Conservation (phyloP, 2,888 invertebrate species). For the Apamea monoglypha region DNA sequence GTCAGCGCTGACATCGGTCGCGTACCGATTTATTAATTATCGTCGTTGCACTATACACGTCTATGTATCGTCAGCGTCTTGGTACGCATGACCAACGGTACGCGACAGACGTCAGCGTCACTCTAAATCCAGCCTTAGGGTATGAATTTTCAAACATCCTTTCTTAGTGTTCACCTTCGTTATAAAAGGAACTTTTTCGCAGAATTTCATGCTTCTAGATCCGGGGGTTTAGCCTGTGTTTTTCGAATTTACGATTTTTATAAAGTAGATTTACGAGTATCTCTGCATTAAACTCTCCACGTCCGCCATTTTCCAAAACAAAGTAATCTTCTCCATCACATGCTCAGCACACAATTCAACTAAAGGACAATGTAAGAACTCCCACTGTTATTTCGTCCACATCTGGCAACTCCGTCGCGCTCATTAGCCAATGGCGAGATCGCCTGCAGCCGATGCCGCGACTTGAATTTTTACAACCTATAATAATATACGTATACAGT, state of each 20-base stretch:
- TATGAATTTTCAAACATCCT: background rate
- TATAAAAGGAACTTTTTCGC: background rate
- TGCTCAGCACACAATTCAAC: background rate
- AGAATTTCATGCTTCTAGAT: background rate
- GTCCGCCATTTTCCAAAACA: background rate
- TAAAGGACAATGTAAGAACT: slow-evolving; percentile 26
- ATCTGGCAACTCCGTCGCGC: slow-evolving; percentile 65
- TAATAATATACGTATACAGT: slow-evolving; percentile 40
- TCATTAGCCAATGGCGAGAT: slow-evolving; percentile 85
- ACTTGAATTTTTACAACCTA: slow-evolving; percentile 83
- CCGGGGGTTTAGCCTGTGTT: too few relatives aligned
- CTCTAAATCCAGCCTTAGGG: background rate
- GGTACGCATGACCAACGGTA: background rate
- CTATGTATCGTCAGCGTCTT: background rate
- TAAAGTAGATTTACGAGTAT: background rate
- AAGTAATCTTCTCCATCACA: background rate
- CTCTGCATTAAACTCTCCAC: background rate
- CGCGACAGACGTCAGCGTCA: background rate
- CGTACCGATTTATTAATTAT: background rate
- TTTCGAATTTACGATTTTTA: background rate
- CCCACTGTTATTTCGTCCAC: slow-evolving; percentile 33
- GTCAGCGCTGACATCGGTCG: background rate
- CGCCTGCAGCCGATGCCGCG: slow-evolving; percentile 82
- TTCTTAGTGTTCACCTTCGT: background rate
- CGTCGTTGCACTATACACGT: background rate